These are phyloP conservation scores for Ecdyonurus torrentis DNA, from an alignment of 2,888 invertebrate species.

Conservation along the genomic window DNA sequence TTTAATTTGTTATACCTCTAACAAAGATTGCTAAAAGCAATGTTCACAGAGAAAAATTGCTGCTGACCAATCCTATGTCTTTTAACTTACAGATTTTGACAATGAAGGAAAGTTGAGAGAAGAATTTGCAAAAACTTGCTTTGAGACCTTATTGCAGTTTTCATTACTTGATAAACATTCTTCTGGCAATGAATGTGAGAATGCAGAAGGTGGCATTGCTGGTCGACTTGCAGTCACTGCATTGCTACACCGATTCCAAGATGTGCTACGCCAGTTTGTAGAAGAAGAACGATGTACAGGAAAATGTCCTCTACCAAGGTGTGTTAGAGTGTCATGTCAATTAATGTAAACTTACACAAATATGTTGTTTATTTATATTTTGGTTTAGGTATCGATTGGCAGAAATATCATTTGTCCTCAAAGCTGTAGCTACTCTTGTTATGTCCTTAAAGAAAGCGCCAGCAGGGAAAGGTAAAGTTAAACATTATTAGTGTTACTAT, in stretches of 20 bases:
- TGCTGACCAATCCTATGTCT: too few relatives aligned
- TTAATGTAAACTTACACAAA: slow-evolving; percentile 1
- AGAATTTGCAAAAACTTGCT: slow-evolving; percentile 92
- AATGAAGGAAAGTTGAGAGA: slow-evolving; percentile 69
- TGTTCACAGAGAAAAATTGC: too few relatives aligned
- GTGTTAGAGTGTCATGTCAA: slow-evolving; percentile 14
- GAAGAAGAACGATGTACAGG: slow-evolving; percentile 69
- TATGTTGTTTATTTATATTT: slow-evolving; percentile 7
- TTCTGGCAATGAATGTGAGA: slow-evolving; percentile 9
- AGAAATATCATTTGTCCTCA: slow-evolving; percentile 89
- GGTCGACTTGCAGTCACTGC: slow-evolving; percentile 79
- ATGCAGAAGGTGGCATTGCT: slow-evolving; percentile 39
- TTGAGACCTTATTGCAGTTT: slow-evolving; percentile 88
- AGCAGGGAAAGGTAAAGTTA: slow-evolving; percentile 67
- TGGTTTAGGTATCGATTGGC: slow-evolving; percentile 68
- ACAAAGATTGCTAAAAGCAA: too few relatives aligned
- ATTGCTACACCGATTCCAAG: slow-evolving; percentile 78
- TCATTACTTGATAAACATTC: slow-evolving; percentile 52
- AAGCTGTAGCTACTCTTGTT: slow-evolving; percentile 83
- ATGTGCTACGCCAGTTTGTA: slow-evolving; percentile 75
- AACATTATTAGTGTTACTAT: too few relatives aligned
- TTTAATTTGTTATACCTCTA: too few relatives aligned
- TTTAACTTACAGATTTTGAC: slow-evolving; percentile 42
- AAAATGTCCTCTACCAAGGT: slow-evolving; percentile 73
- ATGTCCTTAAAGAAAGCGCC: slow-evolving; percentile 86